Evolutionary conservation across 23 tunicate genomes (phyloP).

Genomic region (Diplosoma virens): DNA sequence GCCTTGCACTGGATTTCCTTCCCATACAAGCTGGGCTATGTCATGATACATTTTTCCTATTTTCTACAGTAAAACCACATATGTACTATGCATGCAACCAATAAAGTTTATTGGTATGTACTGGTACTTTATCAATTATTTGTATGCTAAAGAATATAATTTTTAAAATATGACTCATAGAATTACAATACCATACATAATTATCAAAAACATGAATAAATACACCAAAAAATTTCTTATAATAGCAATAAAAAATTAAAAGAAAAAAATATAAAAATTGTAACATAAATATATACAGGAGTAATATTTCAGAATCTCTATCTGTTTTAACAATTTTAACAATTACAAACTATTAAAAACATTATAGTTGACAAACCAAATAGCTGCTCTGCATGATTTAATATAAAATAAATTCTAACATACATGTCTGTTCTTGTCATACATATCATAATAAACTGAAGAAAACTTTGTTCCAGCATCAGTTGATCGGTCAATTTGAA

Average conservation of each 20-base stretch:
- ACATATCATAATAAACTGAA: conserved; percentile 65
- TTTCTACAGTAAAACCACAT: conserved; percentile 38
- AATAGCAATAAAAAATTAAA: too few species aligned
- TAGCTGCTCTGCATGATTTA: background rate
- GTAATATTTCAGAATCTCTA: background rate
- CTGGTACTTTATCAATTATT: too few species aligned
- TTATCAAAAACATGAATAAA: background rate
- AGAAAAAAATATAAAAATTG: too few species aligned
- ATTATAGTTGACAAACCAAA: too few species aligned
- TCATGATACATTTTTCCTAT: conserved; percentile 82
- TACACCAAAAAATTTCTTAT: background rate
- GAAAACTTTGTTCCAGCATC: conserved; percentile 80
- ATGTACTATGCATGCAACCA: too few species aligned
- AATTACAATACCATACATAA: background rate
- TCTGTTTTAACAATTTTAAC: too few species aligned
- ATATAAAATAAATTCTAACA: background rate
- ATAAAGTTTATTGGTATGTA: too few species aligned
- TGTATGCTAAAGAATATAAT: background rate
- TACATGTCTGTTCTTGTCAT: conserved; percentile 85
- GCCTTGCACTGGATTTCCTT: conserved; percentile 72
- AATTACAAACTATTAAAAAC: too few species aligned
- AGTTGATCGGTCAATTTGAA: conserved; percentile 52
- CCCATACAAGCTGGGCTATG: conserved; percentile 71
- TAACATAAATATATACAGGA: too few species aligned
- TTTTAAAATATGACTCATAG: background rate